phyloP scores from a whole-genome alignment of 2,888 invertebrate genomes.

The Metopia argyrocephala region DNA sequence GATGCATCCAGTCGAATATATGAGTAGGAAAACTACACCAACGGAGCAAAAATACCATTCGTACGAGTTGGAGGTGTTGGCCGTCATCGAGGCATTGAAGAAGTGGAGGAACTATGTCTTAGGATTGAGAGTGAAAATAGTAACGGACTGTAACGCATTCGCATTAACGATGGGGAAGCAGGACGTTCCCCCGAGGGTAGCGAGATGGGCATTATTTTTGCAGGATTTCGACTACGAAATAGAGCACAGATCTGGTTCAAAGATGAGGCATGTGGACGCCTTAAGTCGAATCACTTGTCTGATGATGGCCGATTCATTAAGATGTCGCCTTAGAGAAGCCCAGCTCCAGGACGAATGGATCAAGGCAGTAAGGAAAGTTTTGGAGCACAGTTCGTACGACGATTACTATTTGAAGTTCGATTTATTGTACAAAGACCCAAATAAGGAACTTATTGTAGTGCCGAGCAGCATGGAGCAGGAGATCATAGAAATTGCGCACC shows the following conservation, averaged over 20 bases:
- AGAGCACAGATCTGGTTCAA: conserved; percentile 47
- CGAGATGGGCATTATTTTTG: conserved; percentile 59
- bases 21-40: conserved; percentile 32
- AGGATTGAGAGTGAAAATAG: conserved; percentile 37
- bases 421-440: too few species aligned
- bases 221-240: conserved; percentile 54
- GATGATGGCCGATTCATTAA: conserved; percentile 46
- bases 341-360: conserved; percentile 55
- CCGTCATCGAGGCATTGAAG: conserved; percentile 40
- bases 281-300: conserved; percentile 51
- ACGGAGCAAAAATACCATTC: conserved; percentile 34
- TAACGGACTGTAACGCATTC: conserved; percentile 58
- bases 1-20: conserved; percentile 59
- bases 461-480: conserved; percentile 71
- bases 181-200: conserved; percentile 44
- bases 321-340: conserved; percentile 45
- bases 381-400: conserved; percentile 37
- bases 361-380: conserved; percentile 47
- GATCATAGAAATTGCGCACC: too few species aligned
- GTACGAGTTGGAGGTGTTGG: conserved; percentile 38
- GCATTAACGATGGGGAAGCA: conserved; percentile 50
- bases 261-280: conserved; percentile 59
- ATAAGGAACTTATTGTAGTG: conserved; percentile 68
- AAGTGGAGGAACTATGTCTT: conserved; percentile 45
- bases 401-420: conserved; percentile 56